These are phyloP conservation scores for Thunnus albacares DNA, from an alignment of 2,797 vertebrate genomes.

Conservation along the genomic window DNA sequence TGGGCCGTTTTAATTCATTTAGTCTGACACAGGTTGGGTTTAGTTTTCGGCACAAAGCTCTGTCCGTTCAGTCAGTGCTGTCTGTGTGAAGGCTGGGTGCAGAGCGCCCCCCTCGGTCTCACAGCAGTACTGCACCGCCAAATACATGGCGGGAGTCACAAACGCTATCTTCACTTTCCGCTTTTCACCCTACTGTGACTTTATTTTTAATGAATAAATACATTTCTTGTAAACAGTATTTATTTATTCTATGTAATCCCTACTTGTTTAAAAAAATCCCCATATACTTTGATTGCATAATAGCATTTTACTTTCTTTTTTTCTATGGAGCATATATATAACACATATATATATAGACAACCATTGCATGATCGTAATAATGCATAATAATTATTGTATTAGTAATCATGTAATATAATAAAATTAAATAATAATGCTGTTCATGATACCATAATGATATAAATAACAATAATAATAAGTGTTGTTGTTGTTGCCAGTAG, in stretches of 20 bases:
- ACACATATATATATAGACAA: not conserved
- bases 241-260: not conserved
- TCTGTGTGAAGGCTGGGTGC: slow-evolving; percentile 71
- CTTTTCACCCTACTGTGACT: not conserved
- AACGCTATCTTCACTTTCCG: slow-evolving; percentile 21
- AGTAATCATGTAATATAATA: not conserved
- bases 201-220: not conserved
- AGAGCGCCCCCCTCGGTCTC: slow-evolving; percentile 82
- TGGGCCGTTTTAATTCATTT: slow-evolving; percentile 88
- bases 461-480: not conserved
- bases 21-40: slow-evolving; percentile 85
- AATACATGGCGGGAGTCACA: slow-evolving; percentile 77
- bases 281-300: not conserved
- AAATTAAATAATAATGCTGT: no score
- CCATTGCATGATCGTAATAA: not conserved
- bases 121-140: slow-evolving; percentile 49
- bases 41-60: slow-evolving; percentile 91
- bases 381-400: not conserved
- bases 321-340: no score
- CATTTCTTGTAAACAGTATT: not conserved
- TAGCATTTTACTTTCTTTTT: not conserved
- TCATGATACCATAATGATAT: not conserved
- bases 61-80: slow-evolving; percentile 83
- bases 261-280: not conserved
- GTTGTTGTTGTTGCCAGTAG: not conserved